These are phyloP conservation scores for Brachionus rotundiformis DNA, from an alignment of 1,140 invertebrate genomes.

Conservation along the genomic window DNA sequence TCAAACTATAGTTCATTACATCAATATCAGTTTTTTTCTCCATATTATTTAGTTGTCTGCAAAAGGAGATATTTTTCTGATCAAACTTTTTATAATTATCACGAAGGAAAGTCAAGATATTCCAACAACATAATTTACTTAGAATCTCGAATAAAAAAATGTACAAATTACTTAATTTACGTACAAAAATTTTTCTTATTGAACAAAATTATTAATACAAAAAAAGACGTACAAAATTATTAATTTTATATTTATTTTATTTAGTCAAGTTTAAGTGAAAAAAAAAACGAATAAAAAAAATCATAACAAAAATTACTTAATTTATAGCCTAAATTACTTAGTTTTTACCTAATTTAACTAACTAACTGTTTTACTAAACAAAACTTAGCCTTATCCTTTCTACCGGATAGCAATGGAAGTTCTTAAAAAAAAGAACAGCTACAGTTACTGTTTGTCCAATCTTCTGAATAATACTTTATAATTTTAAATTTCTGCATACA, in stretches of 20 bases:
- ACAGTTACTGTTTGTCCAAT: background rate
- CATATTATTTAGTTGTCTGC: no score
- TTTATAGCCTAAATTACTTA: background rate
- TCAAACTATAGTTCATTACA: no score
- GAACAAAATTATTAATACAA: background rate
- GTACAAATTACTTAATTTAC: no score
- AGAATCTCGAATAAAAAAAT: no score
- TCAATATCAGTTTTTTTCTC: no score
- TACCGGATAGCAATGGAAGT: no score
- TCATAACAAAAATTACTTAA: constrained; percentile 5
- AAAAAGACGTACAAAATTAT: background rate
- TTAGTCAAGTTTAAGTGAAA: constrained; percentile 3
- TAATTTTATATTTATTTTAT: background rate
- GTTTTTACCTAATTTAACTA: background rate
- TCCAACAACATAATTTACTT: no score
- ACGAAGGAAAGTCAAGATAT: no score
- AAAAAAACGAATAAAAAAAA: constrained; percentile 2
- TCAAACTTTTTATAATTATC: no score
- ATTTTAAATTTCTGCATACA: background rate
- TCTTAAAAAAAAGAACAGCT: background rate
- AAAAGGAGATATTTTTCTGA: no score
- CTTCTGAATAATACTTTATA: background rate
- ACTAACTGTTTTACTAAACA: background rate
- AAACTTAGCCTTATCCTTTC: background rate
- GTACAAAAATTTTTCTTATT: no score